Conservation (phyloP, 2,888 invertebrate genomes). For the Drosophila maculinotata region DNA sequence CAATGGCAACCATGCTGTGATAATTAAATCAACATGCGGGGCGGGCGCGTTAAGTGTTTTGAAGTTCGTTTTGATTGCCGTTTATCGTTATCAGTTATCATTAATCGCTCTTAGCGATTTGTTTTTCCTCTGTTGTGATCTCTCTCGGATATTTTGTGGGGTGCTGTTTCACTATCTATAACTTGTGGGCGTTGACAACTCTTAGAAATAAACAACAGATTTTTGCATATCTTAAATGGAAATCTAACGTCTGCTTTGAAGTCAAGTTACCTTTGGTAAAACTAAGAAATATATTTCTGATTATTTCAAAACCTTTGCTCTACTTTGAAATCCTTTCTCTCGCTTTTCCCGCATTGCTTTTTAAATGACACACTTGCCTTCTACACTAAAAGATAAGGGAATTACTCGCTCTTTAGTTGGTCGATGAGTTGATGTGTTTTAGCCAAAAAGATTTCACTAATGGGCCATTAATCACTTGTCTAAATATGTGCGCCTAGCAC, state of each 20-base stretch:
- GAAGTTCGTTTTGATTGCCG: slow-evolving; percentile 68
- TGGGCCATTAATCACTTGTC: slow-evolving; percentile 70
- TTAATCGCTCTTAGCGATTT: slow-evolving; percentile 27
- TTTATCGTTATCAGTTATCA: slow-evolving; percentile 54
- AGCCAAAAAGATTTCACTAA: slow-evolving; percentile 63
- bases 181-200: slow-evolving; percentile 45
- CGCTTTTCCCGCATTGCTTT: background rate
- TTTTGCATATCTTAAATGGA: slow-evolving; percentile 69
- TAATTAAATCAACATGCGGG: slow-evolving; percentile 74
- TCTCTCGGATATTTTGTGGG: background rate
- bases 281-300: background rate
- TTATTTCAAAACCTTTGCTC: background rate
- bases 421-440: slow-evolving; percentile 29
- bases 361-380: background rate
- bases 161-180: too few species aligned
- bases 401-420: slow-evolving; percentile 8
- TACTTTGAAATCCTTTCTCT: background rate
- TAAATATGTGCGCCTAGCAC: slow-evolving; percentile 55
- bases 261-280: background rate
- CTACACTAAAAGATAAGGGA: slow-evolving; percentile 5
- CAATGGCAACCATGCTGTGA: slow-evolving; percentile 75
- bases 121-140: slow-evolving; percentile 13
- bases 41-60: slow-evolving; percentile 63
- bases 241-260: slow-evolving; percentile 50
- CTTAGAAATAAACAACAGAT: slow-evolving; percentile 16